phyloP scores from a whole-genome alignment of 2,888 invertebrate species.

The Rambutsinella grinnellia region DNA sequence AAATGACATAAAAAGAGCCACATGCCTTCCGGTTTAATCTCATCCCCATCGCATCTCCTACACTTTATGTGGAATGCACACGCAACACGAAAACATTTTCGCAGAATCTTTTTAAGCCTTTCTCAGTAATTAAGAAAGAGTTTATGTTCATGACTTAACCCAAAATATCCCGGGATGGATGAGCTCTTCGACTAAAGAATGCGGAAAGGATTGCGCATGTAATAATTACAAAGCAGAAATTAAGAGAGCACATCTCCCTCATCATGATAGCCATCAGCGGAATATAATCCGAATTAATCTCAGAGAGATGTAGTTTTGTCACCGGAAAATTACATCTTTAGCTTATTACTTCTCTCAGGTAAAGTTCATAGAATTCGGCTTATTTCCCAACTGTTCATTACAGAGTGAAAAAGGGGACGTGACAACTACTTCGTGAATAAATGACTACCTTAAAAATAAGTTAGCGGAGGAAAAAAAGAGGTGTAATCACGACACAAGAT shows the following conservation, averaged over 20 bases:
- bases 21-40: neutral
- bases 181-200: conserved; percentile 1
- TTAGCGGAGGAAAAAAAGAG: neutral
- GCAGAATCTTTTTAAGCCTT: too few relatives aligned
- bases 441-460: neutral
- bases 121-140: too few relatives aligned
- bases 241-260: neutral
- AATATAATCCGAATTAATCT: conserved; percentile 8
- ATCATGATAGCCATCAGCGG: neutral
- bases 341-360: neutral
- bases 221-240: conserved; percentile 19
- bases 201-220: conserved; percentile 11
- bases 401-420: conserved; percentile 6
- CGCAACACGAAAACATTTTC: too few relatives aligned
- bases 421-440: conserved; percentile 17
- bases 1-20: neutral
- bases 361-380: too few relatives aligned
- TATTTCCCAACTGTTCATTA: neutral
- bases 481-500: conserved; percentile 15
- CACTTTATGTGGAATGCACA: too few relatives aligned
- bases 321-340: conserved; percentile 7
- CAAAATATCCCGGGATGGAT: too few relatives aligned
- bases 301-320: conserved; percentile 13
- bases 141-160: too few relatives aligned
- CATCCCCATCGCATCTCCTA: neutral